These are phyloP conservation scores for Hylia prasina DNA, from an alignment of 2,113 vertebrate genomes.

Conservation along the genomic window DNA sequence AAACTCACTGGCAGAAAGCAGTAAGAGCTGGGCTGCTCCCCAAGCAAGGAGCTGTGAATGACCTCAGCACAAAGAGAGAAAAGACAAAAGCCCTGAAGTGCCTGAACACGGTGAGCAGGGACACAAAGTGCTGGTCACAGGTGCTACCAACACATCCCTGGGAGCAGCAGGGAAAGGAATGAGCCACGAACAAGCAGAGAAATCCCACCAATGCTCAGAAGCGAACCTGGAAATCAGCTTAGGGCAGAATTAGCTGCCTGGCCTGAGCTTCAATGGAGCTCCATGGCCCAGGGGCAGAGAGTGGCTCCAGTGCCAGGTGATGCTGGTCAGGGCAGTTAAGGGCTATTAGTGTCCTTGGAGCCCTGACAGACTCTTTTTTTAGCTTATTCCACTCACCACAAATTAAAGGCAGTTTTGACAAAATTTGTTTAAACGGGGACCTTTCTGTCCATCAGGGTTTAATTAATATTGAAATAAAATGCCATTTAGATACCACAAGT, in stretches of 20 bases:
- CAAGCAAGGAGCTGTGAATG: rapidly evolving
- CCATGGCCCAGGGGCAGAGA: not conserved
- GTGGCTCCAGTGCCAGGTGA: not conserved
- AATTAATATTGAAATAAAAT: not conserved
- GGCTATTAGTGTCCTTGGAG: rapidly evolving
- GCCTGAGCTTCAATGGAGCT: not conserved
- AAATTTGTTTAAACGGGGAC: not conserved
- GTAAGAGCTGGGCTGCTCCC: not conserved
- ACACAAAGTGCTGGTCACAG: rapidly evolving
- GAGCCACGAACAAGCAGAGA: rapidly evolving
- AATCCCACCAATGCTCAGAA: rapidly evolving
- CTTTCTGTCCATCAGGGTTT: not conserved
- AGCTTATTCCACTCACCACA: not conserved
- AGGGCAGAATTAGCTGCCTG: rapidly evolving
- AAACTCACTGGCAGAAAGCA: not conserved
- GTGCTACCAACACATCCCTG: not conserved
- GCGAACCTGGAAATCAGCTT: rapidly evolving
- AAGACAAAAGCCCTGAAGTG: rapidly evolving
- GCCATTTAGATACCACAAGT: not conserved
- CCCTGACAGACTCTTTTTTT: not conserved
- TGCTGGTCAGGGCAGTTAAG: not conserved
- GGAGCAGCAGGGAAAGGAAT: rapidly evolving
- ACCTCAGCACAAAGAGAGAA: not conserved
- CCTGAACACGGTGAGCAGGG: rapidly evolving
- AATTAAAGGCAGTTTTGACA: not conserved